Evolutionary conservation across 2,113 vertebrate genomes (phyloP).

Genomic region (Pungitius pungitius): DNA sequence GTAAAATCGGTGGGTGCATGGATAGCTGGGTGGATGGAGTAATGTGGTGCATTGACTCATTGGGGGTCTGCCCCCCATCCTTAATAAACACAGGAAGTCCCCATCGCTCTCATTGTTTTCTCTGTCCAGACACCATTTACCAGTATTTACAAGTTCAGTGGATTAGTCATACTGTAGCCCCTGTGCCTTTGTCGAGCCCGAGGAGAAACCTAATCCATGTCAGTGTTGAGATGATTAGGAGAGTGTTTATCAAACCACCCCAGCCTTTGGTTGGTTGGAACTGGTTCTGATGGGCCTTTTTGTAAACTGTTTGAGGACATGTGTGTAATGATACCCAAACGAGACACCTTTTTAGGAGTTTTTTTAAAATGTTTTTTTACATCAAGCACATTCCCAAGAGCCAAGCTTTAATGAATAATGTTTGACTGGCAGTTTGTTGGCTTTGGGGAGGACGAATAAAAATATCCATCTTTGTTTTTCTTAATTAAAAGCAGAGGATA

Average conservation of each 20-base stretch:
- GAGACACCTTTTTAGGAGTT: constrained; percentile 52
- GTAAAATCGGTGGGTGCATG: constrained; percentile 27
- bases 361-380: constrained; percentile 43
- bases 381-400: constrained; percentile 42
- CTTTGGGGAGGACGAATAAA: neutral
- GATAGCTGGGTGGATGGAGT: constrained; percentile 46
- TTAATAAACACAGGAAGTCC: constrained; percentile 86
- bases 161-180: constrained; percentile 82
- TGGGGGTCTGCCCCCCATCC: constrained; percentile 70
- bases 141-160: constrained; percentile 82
- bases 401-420: constrained; percentile 29
- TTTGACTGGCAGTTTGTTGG: constrained; percentile 6
- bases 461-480: neutral
- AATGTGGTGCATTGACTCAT: constrained; percentile 75
- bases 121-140: constrained; percentile 77
- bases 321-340: constrained; percentile 50
- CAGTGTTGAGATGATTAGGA: constrained; percentile 72
- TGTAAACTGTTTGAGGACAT: constrained; percentile 74
- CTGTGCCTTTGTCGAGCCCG: constrained; percentile 67
- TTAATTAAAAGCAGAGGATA: neutral
- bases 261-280: constrained; percentile 62
- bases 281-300: constrained; percentile 59
- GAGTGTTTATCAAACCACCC: constrained; percentile 73
- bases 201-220: constrained; percentile 71
- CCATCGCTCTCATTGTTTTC: constrained; percentile 81